Evolutionary conservation across 2,113 vertebrate genomes (phyloP).

Genomic region (Pao palembangensis): DNA sequence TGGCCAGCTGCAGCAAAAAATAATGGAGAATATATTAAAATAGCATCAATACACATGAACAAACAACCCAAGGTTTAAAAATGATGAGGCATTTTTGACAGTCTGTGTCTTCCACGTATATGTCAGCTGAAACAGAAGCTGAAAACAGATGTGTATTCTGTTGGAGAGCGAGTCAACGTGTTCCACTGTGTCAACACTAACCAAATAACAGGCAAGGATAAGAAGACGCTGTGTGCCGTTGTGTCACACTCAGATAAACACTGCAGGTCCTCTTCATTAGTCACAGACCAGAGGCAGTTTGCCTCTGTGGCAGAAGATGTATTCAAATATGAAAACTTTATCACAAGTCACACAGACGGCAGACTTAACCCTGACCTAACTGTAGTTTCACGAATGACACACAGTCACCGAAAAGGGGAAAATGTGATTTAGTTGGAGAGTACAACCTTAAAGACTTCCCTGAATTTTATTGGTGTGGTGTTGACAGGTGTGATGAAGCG

Average conservation of each 20-base stretch:
- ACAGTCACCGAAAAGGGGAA: neutral
- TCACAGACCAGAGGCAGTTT: constrained; percentile 2
- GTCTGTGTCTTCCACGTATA: constrained; percentile 25
- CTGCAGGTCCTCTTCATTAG: constrained; percentile 14
- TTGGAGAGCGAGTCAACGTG: constrained; percentile 11
- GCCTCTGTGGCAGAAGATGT: constrained; percentile 10
- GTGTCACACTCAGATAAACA: constrained; percentile 34
- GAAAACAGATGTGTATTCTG: constrained; percentile 20
- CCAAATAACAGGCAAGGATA: constrained; percentile 22
- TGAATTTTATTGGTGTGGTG: too few relatives aligned
- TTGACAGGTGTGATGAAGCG: neutral
- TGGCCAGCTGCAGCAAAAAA: constrained; percentile 40
- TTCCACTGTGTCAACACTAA: constrained; percentile 16
- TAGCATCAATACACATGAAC: constrained; percentile 38
- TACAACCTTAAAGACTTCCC: too few relatives aligned
- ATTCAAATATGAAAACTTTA: constrained; percentile 9
- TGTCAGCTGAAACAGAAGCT: constrained; percentile 49
- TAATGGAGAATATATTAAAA: constrained; percentile 45
- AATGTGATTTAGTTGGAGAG: too few relatives aligned
- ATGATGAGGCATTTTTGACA: constrained; percentile 34
- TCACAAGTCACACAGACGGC: constrained; percentile 2
- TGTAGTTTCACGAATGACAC: neutral
- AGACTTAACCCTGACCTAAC: neutral
- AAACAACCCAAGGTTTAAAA: constrained; percentile 17
- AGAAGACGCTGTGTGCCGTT: constrained; percentile 18